phyloP scores from a whole-genome alignment of 64 coral and sea anemone species.

The Stylophora pistillata region DNA sequence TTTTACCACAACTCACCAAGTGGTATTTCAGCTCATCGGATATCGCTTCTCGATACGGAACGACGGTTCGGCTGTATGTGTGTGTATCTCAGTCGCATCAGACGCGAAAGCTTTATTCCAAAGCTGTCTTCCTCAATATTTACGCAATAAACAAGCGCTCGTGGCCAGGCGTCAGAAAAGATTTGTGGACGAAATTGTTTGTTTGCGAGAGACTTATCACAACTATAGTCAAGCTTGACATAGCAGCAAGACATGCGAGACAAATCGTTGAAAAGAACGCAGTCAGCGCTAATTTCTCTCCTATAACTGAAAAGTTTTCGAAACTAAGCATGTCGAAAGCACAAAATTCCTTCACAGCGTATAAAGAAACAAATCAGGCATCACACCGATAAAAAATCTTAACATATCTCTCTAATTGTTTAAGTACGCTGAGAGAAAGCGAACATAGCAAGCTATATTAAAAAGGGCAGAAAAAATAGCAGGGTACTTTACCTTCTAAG shows the following conservation, averaged over 20 bases:
- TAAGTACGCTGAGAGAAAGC: conserved; percentile 35
- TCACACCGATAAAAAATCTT: background rate
- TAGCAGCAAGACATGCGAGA: background rate
- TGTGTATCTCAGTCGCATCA: background rate
- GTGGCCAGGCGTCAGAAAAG: conserved; percentile 20
- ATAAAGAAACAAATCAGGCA: background rate
- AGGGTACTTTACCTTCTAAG: conserved; percentile 35
- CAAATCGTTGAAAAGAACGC: conserved; percentile 14
- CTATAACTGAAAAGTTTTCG: background rate
- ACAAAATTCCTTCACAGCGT: conserved; percentile 34
- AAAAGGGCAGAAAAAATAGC: conserved; percentile 30
- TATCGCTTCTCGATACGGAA: conserved; percentile 42
- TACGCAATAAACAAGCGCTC: conserved; percentile 20
- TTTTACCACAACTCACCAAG: conserved; percentile 59
- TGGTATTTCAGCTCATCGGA: conserved; percentile 26
- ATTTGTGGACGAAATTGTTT: conserved; percentile 50
- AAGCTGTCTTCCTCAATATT: background rate
- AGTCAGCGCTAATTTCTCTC: background rate
- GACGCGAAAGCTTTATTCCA: background rate
- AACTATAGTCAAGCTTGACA: conserved; percentile 44
- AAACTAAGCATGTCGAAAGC: background rate
- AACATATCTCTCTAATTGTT: conserved; percentile 27
- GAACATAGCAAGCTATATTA: conserved; percentile 38
- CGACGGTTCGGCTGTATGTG: conserved; percentile 16
- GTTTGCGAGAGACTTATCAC: conserved; percentile 25